Evolutionary conservation across 2,797 vertebrate species (phyloP).

Genomic region (Gorsachius magnificus): DNA sequence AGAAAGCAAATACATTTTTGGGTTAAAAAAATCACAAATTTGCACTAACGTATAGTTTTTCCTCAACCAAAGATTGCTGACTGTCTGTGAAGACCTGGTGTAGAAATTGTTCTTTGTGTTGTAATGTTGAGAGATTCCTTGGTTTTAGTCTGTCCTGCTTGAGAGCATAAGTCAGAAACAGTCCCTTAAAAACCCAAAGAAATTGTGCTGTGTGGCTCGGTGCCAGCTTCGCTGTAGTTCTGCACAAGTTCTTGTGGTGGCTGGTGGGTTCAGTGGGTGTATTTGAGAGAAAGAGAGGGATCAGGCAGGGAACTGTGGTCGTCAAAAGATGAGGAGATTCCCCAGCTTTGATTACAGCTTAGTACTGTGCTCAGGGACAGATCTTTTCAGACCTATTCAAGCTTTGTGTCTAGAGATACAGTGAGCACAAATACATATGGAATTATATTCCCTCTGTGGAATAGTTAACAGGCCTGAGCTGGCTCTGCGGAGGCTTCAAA

Average conservation of each 20-base stretch:
- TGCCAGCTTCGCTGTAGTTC: neutral
- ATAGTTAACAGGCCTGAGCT: neutral
- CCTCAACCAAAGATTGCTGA: neutral
- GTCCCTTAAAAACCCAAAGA: neutral
- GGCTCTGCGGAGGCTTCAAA: neutral
- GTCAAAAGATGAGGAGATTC: neutral
- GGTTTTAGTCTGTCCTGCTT: neutral
- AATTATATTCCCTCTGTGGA: neutral
- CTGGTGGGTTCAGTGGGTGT: neutral
- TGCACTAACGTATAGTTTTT: neutral
- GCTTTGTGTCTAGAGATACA: neutral
- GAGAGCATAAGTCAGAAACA: neutral
- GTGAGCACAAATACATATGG: neutral
- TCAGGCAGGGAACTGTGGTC: neutral
- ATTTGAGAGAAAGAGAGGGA: neutral
- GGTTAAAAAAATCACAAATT: neutral
- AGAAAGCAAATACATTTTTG: neutral
- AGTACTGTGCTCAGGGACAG: neutral
- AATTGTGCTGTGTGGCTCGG: neutral
- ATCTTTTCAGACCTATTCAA: neutral
- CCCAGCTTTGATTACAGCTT: neutral
- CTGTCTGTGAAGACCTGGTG: neutral
- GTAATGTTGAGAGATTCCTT: neutral
- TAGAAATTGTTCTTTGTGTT: neutral
- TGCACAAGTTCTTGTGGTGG: neutral